A percentile compares a stretch with the other conserved stretches of the same genome.
phyloP scores from a whole-genome alignment of 2,113 vertebrate species.

The Ciconia maguari region DNA sequence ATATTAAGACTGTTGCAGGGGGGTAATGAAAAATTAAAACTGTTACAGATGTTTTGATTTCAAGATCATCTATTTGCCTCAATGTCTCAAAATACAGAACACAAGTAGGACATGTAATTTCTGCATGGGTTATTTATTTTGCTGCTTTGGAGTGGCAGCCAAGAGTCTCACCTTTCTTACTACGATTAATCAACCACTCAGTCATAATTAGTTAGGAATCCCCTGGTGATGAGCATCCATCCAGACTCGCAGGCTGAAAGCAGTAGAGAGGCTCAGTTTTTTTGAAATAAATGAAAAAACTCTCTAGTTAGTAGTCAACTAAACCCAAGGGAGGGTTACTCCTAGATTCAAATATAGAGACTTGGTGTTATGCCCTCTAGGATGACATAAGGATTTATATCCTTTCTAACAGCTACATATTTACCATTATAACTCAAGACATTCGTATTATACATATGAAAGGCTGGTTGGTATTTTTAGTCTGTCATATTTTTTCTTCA shows the following conservation, averaged over 20 bases:
- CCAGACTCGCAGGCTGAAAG: neutral
- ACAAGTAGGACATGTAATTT: neutral
- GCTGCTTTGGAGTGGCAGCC: neutral
- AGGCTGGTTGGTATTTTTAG: rapidly evolving
- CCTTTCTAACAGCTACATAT: neutral
- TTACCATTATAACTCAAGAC: neutral
- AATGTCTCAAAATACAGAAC: neutral
- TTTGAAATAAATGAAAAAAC: neutral
- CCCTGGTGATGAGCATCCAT: neutral
- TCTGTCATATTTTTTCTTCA: neutral
- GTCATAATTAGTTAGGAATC: neutral
- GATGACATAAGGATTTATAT: neutral
- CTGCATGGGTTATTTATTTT: neutral
- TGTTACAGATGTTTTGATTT: neutral
- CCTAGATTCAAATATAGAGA: neutral
- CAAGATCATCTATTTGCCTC: neutral
- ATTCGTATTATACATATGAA: neutral
- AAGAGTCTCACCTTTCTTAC: neutral
- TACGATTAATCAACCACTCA: neutral
- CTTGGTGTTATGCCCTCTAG: neutral
- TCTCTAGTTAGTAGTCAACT: neutral
- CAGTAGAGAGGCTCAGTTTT: neutral
- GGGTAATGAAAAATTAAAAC: neutral
- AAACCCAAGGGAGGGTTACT: neutral
- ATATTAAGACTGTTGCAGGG: neutral